Evolutionary conservation across 2,113 vertebrate genomes (phyloP).

Genomic region (Willisornis vidua): DNA sequence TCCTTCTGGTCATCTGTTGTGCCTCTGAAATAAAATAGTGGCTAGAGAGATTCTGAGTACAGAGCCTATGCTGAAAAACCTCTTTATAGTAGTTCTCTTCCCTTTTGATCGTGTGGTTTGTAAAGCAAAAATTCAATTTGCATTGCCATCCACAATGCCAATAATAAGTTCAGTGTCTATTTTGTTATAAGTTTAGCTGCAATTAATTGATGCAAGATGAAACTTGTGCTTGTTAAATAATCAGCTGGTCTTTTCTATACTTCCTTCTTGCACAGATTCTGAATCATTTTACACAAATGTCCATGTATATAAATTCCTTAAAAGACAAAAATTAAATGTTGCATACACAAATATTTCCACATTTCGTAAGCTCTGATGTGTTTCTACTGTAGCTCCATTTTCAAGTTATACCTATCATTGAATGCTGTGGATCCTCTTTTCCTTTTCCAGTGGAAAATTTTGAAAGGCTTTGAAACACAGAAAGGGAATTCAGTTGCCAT

Average conservation of each 20-base stretch:
- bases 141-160: not conserved
- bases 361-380: not conserved
- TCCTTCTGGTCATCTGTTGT: not conserved
- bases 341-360: not conserved
- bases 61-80: not conserved
- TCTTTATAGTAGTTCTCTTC: not conserved
- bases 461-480: not conserved
- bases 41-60: not conserved
- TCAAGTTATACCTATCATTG: not conserved
- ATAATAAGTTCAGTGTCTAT: slow-evolving; percentile 18
- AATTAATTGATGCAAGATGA: not conserved
- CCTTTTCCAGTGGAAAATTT: not conserved
- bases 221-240: not conserved
- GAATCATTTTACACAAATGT: not conserved
- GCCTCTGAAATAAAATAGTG: not conserved
- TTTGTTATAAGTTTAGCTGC: not conserved
- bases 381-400: not conserved
- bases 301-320: not conserved
- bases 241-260: not conserved
- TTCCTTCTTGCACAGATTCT: not conserved
- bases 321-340: not conserved
- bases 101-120: not conserved
- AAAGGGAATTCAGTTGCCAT: not conserved
- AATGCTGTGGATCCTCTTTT: not conserved
- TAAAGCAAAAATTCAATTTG: not conserved